Conservation (phyloP, 1,140 invertebrate species). For the Danaus melanippus region DNA sequence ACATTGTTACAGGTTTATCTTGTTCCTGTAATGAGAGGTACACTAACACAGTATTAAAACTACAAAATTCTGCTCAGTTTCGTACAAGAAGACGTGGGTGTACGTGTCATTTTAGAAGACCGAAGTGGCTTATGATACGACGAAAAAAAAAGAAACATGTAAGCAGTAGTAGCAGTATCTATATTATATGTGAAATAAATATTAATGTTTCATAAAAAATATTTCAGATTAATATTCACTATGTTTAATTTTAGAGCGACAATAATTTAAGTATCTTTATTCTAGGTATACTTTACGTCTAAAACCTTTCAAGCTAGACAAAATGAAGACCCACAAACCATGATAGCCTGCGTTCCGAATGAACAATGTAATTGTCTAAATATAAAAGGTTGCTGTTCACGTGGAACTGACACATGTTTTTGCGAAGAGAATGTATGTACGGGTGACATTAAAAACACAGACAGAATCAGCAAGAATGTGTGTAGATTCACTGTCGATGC, state of each 20-base stretch:
- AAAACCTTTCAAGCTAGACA: no score
- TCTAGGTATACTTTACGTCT: no score
- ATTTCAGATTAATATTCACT: no score
- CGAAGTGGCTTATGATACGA: slow-evolving; percentile 26
- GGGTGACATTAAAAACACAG: neutral
- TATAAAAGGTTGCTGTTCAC: slow-evolving; percentile 3
- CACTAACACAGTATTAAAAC: slow-evolving; percentile 16
- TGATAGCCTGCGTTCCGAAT: no score
- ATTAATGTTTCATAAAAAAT: no score
- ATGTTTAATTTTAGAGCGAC: no score
- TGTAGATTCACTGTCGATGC: slow-evolving; percentile 34
- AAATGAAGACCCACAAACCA: no score
- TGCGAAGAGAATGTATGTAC: slow-evolving; percentile 6
- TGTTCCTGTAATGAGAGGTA: slow-evolving; percentile 25
- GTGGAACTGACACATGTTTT: slow-evolving; percentile 14
- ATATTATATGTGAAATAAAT: no score
- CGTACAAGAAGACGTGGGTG: slow-evolving; percentile 18
- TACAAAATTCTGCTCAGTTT: slow-evolving; percentile 24
- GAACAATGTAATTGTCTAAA: no score
- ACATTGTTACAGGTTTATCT: slow-evolving; percentile 10
- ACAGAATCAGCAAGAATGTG: slow-evolving; percentile 19
- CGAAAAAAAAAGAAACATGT: slow-evolving; percentile 15
- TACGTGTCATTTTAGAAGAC: slow-evolving; percentile 20
- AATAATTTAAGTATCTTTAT: no score
- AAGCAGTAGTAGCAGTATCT: neutral